phyloP scores from a whole-genome alignment of 2,888 invertebrate genomes.

The Tachina grossa region DNA sequence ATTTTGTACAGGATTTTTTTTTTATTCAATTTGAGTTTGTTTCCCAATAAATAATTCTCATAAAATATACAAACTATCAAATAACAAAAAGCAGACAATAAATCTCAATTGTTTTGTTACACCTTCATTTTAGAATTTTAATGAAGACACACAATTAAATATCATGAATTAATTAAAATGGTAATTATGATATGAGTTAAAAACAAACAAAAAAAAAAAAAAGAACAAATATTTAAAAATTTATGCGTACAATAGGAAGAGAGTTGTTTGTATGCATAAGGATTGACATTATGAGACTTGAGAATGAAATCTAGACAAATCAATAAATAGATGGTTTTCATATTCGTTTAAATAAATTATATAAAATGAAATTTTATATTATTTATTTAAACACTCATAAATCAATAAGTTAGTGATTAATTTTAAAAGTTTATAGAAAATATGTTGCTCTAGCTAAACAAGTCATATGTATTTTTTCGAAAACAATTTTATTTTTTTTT shows the following conservation, averaged over 20 bases:
- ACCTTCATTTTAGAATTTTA: slow-evolving; percentile 63
- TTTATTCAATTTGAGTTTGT: slow-evolving; percentile 11
- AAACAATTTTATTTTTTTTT: too few species aligned
- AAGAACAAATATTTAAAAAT: neutral
- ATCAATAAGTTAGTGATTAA: slow-evolving; percentile 16
- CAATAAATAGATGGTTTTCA: neutral
- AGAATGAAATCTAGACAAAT: slow-evolving; percentile 32
- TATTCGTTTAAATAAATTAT: neutral
- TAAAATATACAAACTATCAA: slow-evolving; percentile 20
- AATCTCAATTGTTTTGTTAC: slow-evolving; percentile 65
- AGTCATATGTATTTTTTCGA: neutral
- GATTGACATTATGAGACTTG: slow-evolving; percentile 17
- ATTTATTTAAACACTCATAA: neutral
- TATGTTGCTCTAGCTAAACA: neutral
- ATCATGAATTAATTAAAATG: slow-evolving; percentile 58
- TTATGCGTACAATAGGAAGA: neutral
- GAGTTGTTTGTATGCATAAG: neutral
- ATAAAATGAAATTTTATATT: neutral
- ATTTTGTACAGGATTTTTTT: neutral
- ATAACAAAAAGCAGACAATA: slow-evolving; percentile 48
- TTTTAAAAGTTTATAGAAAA: neutral
- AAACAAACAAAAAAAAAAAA: slow-evolving; percentile 13
- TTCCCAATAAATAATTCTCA: slow-evolving; percentile 35
- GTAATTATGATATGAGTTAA: slow-evolving; percentile 43
- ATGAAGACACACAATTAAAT: slow-evolving; percentile 54